phyloP scores from a whole-genome alignment of 1,140 invertebrate genomes.

The Atopsyche davidsoni region DNA sequence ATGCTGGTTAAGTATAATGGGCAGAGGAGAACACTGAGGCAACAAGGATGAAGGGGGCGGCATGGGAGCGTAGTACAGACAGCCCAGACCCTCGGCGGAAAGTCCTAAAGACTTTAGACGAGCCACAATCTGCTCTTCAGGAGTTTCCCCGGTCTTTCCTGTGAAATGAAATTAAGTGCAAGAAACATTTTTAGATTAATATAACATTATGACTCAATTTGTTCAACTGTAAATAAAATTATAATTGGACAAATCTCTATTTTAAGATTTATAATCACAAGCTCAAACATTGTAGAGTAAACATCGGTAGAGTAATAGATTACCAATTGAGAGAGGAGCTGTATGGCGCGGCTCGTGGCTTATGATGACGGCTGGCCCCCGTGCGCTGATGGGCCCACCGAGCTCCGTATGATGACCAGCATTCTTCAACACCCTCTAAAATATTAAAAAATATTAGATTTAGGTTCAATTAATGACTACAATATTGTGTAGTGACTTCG shows the following conservation, averaged over 20 bases:
- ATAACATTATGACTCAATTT: too few species aligned
- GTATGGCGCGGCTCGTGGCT: slow-evolving; percentile 80
- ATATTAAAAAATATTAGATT: slow-evolving; percentile 4
- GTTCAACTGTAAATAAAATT: too few species aligned
- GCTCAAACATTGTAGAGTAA: too few species aligned
- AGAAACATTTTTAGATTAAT: too few species aligned
- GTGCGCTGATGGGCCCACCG: slow-evolving; percentile 42
- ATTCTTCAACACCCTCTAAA: slow-evolving; percentile 22
- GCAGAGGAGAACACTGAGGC: slow-evolving; percentile 11
- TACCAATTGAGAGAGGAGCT: slow-evolving; percentile 47
- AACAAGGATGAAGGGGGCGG: not conserved
- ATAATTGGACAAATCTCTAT: too few species aligned
- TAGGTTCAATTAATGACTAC: too few species aligned
- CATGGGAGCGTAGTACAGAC: slow-evolving; percentile 54
- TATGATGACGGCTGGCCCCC: slow-evolving; percentile 71
- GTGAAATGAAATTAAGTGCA: too few species aligned
- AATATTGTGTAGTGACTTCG: too few species aligned
- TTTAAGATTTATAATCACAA: too few species aligned
- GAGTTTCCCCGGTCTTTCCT: slow-evolving; percentile 42
- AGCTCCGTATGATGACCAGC: slow-evolving; percentile 35
- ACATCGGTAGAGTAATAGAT: too few species aligned
- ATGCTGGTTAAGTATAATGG: slow-evolving; percentile 13
- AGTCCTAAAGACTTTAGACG: slow-evolving; percentile 58
- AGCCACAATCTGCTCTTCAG: slow-evolving; percentile 60
- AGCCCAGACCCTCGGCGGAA: slow-evolving; percentile 66